Percentiles rank a stretch among this genome's conserved stretches.
Conservation (phyloP, 2,113 vertebrate genomes). For the Rhinoderma darwinii region DNA sequence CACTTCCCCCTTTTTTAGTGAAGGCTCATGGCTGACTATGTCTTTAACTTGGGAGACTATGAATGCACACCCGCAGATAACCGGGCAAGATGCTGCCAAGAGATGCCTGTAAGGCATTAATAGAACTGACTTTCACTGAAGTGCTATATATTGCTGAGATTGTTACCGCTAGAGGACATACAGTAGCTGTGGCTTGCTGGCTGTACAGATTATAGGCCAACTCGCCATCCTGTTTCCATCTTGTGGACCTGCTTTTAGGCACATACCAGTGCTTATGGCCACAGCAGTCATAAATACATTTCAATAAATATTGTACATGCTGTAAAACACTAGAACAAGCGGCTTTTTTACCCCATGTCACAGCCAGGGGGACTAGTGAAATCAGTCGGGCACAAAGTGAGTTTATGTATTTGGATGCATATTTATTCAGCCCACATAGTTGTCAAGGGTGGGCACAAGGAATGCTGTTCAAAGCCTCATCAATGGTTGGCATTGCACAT, state of each 20-base stretch:
- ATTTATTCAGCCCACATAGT: not conserved
- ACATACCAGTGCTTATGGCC: not conserved
- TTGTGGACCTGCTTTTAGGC: not conserved
- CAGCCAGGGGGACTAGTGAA: not conserved
- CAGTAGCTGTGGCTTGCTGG: not conserved
- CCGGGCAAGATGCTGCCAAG: not conserved
- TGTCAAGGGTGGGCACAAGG: not conserved
- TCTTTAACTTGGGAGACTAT: conserved; percentile 56
- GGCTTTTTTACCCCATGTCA: not conserved
- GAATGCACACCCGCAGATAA: conserved; percentile 74
- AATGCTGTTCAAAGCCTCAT: not conserved
- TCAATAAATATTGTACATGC: not conserved
- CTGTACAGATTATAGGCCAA: not conserved
- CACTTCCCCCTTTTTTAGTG: conserved; percentile 5
- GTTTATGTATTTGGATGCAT: not conserved
- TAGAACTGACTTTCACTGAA: not conserved
- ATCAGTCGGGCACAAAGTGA: not conserved
- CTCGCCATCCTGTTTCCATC: not conserved
- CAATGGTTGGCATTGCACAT: not conserved
- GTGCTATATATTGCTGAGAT: not conserved
- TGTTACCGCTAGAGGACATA: not conserved
- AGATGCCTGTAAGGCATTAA: not conserved
- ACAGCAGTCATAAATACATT: not conserved
- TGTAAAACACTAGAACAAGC: not conserved
- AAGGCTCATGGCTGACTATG: conserved; percentile 41